phyloP scores from a whole-genome alignment of 2,113 vertebrate genomes.

The Macaca nemestrina region DNA sequence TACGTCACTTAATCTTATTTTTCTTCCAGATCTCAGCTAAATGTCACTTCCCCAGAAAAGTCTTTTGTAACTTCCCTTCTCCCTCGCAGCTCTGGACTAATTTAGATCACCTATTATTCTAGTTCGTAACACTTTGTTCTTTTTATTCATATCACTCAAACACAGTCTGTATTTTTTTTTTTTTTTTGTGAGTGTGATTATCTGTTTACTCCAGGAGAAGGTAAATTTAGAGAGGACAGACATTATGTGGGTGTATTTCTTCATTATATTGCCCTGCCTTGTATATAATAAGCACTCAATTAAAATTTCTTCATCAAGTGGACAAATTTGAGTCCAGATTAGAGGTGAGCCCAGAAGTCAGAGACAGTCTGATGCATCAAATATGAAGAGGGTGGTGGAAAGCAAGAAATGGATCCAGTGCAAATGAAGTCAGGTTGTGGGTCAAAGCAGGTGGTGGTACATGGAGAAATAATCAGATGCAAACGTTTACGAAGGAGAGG shows the following conservation, averaged over 20 bases:
- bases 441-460: neutral
- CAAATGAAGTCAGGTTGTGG: neutral
- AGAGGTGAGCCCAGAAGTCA: neutral
- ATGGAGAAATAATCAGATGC: neutral
- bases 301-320: neutral
- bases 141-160: neutral
- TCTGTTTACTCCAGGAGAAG: neutral
- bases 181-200: neutral
- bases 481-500: neutral
- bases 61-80: neutral
- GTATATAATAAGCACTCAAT: neutral
- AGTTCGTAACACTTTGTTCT: neutral
- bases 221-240: neutral
- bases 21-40: neutral
- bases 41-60: slow-evolving; percentile 17
- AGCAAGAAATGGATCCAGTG: slow-evolving; percentile 9
- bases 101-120: slow-evolving; percentile 22
- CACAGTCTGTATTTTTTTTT: neutral
- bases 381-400: neutral
- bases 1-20: neutral
- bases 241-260: neutral
- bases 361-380: neutral
- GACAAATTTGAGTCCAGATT: neutral
- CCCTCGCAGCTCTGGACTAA: neutral
- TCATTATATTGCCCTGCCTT: neutral